A percentile compares a stretch with the other conserved stretches of the same genome.
Evolutionary conservation across 2,113 vertebrate species (phyloP).

Genomic region (Caranx ignobilis): DNA sequence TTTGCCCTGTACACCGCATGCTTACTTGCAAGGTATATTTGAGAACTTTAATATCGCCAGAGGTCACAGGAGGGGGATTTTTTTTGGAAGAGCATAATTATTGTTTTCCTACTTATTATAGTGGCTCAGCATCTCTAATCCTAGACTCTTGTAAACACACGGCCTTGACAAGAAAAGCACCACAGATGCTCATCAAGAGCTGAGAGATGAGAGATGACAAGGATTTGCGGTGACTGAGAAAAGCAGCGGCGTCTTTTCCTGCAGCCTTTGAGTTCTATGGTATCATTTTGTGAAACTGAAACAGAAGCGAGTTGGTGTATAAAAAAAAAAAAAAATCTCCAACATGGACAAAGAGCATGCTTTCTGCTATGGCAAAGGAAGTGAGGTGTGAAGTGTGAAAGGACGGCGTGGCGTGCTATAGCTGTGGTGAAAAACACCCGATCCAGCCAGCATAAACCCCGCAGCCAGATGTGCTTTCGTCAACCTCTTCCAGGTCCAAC

Average conservation of each 20-base stretch:
- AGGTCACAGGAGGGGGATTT: slow-evolving; percentile 19
- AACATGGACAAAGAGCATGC: background rate
- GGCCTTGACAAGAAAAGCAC: background rate
- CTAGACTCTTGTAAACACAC: slow-evolving; percentile 1
- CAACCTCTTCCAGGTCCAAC: slow-evolving; percentile 35
- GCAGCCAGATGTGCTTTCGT: slow-evolving; percentile 60
- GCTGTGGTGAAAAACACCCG: slow-evolving; percentile 54
- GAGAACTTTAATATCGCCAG: slow-evolving; percentile 9
- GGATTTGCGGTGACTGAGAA: slow-evolving; percentile 9
- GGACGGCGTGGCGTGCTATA: slow-evolving; percentile 25
- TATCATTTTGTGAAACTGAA: slow-evolving; percentile 3
- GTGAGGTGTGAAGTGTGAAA: slow-evolving; percentile 31
- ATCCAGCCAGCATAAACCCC: slow-evolving; percentile 56
- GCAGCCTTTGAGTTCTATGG: slow-evolving; percentile 2
- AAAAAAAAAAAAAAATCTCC: slow-evolving; percentile 5
- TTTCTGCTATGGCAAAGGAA: slow-evolving; percentile 14
- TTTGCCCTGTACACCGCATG: slow-evolving; percentile 15
- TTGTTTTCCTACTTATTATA: slow-evolving; percentile 40
- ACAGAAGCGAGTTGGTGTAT: background rate
- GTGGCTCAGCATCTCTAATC: slow-evolving; percentile 40
- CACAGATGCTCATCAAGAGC: background rate
- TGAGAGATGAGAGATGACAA: slow-evolving; percentile 14
- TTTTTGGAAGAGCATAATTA: slow-evolving; percentile 43
- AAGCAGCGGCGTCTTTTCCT: background rate
- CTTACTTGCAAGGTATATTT: slow-evolving; percentile 41